Evolutionary conservation across 2,888 invertebrate species (phyloP), one percentile per base, ranked within the genome.

Genomic region (Choristoneura rosaceana): DNA sequence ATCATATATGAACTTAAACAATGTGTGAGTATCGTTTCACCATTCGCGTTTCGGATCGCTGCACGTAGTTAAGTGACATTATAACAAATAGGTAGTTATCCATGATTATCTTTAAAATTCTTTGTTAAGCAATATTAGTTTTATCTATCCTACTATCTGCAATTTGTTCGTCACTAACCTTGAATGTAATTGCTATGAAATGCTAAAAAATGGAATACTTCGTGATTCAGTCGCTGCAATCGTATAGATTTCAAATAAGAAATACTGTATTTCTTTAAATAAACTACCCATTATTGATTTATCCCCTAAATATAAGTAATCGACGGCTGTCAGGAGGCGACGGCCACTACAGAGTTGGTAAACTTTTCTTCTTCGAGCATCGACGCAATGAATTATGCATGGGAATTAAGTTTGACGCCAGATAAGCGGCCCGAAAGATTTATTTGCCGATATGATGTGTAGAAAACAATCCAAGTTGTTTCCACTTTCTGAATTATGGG

Each of bases 401-500:
- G 87, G 90, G 92, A 92, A 93, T 93, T 92, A 93, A 92, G 87
- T 93, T 93, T 92, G 92, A 92, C 91, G 91, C 84, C 86, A 91
- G 93, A 93, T 93, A 93, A 92, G 90, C 89, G 89, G 85, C 87
- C 84, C 84, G 77, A 88, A 91, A 93, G 94, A 93, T 94, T 93
- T 94, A 93, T 93, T 91, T 88, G 86, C 84, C 89, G 91, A 91
- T 92, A 93, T 93, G 93, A 93, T 91, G 92, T 92, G 91, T 87
- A 91, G 91, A 92, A 92, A 91, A 93, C 92, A 93, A 92, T 93
- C 90, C 90, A 91, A 93, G 89, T 92, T 91, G 90, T 90, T 90
- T 81, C 86, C 86, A 88, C 87, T 89, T 90, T 87, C 88, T 92
- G 91, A 92, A 87, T 90, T 93, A 93, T 92, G 86, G 89, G 81